Conservation (phyloP, 1,140 invertebrate genomes). For the Oreohelix idahoensis region DNA sequence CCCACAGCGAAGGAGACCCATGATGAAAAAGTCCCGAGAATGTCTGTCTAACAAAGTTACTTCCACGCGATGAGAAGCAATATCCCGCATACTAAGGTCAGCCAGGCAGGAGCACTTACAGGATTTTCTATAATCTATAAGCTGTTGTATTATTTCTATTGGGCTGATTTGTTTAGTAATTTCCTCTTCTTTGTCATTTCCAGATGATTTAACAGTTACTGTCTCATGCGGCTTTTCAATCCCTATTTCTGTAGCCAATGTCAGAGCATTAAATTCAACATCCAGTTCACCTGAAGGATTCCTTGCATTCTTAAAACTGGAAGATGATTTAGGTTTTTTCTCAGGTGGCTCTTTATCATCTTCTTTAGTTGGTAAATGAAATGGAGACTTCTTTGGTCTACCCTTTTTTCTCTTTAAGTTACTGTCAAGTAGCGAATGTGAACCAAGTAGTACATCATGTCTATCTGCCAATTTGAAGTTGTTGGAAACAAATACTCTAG, state of each 20-base stretch:
- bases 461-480: no score
- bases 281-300: neutral
- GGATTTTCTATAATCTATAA: constrained; percentile 21
- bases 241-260: constrained; percentile 10
- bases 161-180: constrained; percentile 10
- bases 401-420: neutral
- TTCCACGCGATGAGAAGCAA: constrained; percentile 18
- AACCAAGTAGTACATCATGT: neutral
- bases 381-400: neutral
- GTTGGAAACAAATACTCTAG: no score
- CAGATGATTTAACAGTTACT: neutral
- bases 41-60: constrained; percentile 13
- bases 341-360: neutral
- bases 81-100: constrained; percentile 8
- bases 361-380: neutral
- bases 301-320: neutral
- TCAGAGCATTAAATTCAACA: constrained; percentile 2
- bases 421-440: neutral
- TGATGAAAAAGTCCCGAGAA: constrained; percentile 27
- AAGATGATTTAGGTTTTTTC: neutral
- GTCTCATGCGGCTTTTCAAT: constrained; percentile 12
- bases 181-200: constrained; percentile 12
- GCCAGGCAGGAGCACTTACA: constrained; percentile 2
- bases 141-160: constrained; percentile 23
- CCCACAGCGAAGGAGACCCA: constrained; percentile 18